Conservation (phyloP, 2,888 invertebrate genomes). For the Agonopterix alstromeriana region DNA sequence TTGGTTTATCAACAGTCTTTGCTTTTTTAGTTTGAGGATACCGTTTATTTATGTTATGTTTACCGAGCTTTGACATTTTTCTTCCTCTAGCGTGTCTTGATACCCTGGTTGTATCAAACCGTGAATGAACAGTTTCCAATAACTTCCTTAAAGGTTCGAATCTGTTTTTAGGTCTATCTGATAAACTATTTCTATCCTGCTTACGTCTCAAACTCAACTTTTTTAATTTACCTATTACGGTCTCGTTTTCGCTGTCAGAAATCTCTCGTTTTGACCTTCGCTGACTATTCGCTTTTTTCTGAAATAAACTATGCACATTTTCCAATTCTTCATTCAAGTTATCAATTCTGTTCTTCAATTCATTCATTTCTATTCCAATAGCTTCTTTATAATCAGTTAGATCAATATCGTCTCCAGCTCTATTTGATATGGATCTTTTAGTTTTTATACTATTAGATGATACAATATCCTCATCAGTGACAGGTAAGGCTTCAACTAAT, state of each 20-base stretch:
- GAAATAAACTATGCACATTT: conserved; percentile 27
- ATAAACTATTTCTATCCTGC: conserved; percentile 10
- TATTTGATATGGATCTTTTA: conserved; percentile 29
- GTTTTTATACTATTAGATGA: conserved; percentile 17
- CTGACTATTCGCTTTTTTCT: conserved; percentile 11
- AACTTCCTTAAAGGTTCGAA: conserved; percentile 2
- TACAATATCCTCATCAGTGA: background rate
- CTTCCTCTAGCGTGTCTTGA: conserved; percentile 6
- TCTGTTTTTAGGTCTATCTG: conserved; percentile 1
- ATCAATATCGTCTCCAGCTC: background rate
- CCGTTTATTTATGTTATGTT: no score
- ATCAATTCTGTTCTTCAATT: conserved; percentile 27
- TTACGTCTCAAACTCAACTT: conserved; percentile 16
- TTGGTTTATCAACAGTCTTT: no score
- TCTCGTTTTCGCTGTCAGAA: conserved; percentile 7
- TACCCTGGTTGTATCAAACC: conserved; percentile 8
- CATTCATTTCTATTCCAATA: conserved; percentile 6
- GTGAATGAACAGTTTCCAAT: background rate
- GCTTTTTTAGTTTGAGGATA: no score
- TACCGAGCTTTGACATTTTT: conserved; percentile 4
- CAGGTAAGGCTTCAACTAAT: background rate
- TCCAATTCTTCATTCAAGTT: conserved; percentile 39
- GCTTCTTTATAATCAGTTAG: background rate
- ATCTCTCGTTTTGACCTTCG: conserved; percentile 31
- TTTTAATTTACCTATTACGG: conserved; percentile 15